Conservation (phyloP, 2,797 vertebrate species). For the Gouania willdenowi region DNA sequence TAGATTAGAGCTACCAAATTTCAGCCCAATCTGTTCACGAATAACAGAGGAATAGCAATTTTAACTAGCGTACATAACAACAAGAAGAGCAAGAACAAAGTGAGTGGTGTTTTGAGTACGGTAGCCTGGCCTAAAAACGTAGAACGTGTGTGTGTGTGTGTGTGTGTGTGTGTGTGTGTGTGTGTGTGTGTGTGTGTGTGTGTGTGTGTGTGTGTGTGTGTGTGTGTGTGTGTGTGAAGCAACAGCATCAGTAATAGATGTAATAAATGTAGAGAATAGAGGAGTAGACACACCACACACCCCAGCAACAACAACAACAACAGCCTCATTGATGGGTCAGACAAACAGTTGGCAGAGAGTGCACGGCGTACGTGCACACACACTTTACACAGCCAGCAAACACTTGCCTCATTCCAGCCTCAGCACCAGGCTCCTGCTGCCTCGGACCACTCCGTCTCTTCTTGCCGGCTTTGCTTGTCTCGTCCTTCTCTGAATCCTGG, state of each 20-base stretch:
- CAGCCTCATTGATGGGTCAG: slow-evolving; percentile 53
- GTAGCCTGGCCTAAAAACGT: too few relatives aligned
- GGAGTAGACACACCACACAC: slow-evolving; percentile 43
- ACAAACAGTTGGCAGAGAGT: slow-evolving; percentile 60
- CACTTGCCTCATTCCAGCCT: slow-evolving; percentile 81
- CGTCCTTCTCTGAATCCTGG: slow-evolving; percentile 24
- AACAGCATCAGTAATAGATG: slow-evolving; percentile 37
- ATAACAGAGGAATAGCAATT: too few relatives aligned
- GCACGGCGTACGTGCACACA: slow-evolving; percentile 43
- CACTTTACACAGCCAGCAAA: slow-evolving; percentile 39
- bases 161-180: slow-evolving; percentile 19
- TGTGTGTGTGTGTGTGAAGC: slow-evolving; percentile 32
- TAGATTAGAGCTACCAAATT: too few relatives aligned
- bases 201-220: slow-evolving; percentile 17
- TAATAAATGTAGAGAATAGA: too few relatives aligned
- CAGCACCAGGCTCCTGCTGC: slow-evolving; percentile 65
- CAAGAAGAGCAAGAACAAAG: too few relatives aligned
- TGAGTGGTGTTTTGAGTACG: too few relatives aligned
- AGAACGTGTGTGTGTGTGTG: too few relatives aligned
- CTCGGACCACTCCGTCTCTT: slow-evolving; percentile 33
- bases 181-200: too few relatives aligned
- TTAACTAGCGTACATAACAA: too few relatives aligned
- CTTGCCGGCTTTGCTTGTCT: background rate
- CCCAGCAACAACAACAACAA: slow-evolving; percentile 55
- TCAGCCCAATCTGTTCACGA: too few relatives aligned